These are phyloP conservation scores for Tragelaphus buxtoni DNA, from an alignment of 2,113 vertebrate genomes.

Conservation along the genomic window DNA sequence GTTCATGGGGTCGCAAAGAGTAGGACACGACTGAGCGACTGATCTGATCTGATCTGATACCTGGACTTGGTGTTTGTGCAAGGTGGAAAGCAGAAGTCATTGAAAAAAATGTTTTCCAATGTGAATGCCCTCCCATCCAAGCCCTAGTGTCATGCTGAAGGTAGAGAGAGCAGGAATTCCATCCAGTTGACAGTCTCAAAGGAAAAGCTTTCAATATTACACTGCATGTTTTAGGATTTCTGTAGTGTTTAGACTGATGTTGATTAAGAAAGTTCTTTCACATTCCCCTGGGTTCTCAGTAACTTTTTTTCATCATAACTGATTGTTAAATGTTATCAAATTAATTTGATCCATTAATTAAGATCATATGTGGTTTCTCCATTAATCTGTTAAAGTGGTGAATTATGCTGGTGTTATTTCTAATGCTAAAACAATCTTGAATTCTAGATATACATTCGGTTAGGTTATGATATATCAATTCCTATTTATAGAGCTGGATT, in stretches of 20 bases:
- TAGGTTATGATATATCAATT: not conserved
- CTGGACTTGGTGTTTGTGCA: not conserved
- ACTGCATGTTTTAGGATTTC: not conserved
- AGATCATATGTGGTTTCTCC: not conserved
- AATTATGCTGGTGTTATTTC: not conserved
- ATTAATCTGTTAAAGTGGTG: not conserved
- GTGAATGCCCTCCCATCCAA: accelerated
- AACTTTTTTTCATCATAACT: not conserved
- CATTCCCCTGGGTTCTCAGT: not conserved
- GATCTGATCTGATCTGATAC: too few relatives aligned
- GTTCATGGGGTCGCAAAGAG: too few relatives aligned
- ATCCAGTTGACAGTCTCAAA: not conserved
- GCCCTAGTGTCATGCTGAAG: accelerated
- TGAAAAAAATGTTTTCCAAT: not conserved
- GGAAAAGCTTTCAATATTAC: not conserved
- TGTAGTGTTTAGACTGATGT: not conserved
- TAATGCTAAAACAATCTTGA: not conserved
- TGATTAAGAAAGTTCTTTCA: not conserved
- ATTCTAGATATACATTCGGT: not conserved
- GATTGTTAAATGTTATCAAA: not conserved
- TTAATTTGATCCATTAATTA: not conserved
- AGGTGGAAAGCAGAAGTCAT: too few relatives aligned
- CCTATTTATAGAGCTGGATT: not conserved
- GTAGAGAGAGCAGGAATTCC: not conserved
- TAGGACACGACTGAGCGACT: too few relatives aligned